Conservation (phyloP, 2,113 vertebrate genomes). For the Nerophis ophidion region DNA sequence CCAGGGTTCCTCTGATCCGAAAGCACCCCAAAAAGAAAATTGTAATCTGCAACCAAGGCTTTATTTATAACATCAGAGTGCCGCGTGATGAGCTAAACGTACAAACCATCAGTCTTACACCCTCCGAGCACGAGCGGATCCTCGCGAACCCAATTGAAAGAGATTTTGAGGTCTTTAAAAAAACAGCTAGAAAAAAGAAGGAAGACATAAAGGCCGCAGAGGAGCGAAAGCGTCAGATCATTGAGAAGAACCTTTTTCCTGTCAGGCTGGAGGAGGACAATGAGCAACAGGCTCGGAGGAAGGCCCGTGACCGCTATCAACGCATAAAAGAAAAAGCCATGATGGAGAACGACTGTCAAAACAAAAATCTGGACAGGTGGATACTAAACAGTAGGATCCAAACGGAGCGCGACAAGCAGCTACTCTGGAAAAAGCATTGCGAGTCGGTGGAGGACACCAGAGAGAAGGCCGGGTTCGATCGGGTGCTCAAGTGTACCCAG, state of each 20-base stretch:
- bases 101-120: not conserved
- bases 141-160: not conserved
- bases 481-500: conserved; percentile 1
- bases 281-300: not conserved
- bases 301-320: not conserved
- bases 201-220: not conserved
- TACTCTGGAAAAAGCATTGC: not conserved
- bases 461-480: conserved; percentile 1
- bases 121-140: not conserved
- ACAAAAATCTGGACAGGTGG: not conserved
- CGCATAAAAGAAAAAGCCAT: not conserved
- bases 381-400: conserved; percentile 1
- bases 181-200: not conserved
- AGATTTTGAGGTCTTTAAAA: not conserved
- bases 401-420: not conserved
- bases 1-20: not conserved
- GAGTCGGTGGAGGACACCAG: not conserved
- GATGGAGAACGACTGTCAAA: not conserved
- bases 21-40: not conserved
- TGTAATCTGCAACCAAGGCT: conserved; percentile 2
- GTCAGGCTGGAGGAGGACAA: not conserved
- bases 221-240: not conserved
- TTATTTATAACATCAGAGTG: not conserved
- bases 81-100: not conserved
- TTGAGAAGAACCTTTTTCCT: not conserved